A percentile compares a stretch with the other conserved stretches of the same genome.
phyloP scores from a whole-genome alignment of 2,888 invertebrate species.

The Ecliptopera silaceata region DNA sequence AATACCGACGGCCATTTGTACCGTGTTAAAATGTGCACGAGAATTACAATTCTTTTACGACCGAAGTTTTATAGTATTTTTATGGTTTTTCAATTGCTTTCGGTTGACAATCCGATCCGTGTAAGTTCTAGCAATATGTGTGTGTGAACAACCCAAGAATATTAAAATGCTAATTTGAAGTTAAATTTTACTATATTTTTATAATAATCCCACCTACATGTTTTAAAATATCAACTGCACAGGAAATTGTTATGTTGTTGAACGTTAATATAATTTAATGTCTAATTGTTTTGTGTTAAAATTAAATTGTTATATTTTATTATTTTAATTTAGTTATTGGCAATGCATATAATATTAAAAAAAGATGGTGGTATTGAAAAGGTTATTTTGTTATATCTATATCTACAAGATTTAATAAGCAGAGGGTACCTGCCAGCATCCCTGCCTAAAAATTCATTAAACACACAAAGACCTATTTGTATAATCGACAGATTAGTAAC shows the following conservation, averaged over 20 bases:
- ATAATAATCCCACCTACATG: constrained; percentile 28
- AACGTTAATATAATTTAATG: background rate
- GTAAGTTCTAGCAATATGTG: constrained; percentile 78
- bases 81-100: constrained; percentile 75
- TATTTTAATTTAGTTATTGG: too few species aligned
- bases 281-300: background rate
- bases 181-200: constrained; percentile 33
- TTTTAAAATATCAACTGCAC: constrained; percentile 4
- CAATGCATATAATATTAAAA: background rate
- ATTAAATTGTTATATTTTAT: background rate
- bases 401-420: constrained; percentile 8
- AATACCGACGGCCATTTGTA: constrained; percentile 40
- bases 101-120: constrained; percentile 70
- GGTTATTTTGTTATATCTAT: background rate
- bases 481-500: constrained; percentile 75
- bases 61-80: constrained; percentile 72
- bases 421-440: constrained; percentile 29
- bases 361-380: too few species aligned
- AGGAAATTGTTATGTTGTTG: constrained; percentile 1
- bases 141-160: constrained; percentile 58
- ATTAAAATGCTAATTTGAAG: constrained; percentile 73
- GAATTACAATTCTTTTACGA: constrained; percentile 77
- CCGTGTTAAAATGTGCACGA: constrained; percentile 55
- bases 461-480: constrained; percentile 50
- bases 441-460: constrained; percentile 51